Evolutionary conservation across 2,113 vertebrate species (phyloP).

Genomic region (Chloropsis cyanopogon): DNA sequence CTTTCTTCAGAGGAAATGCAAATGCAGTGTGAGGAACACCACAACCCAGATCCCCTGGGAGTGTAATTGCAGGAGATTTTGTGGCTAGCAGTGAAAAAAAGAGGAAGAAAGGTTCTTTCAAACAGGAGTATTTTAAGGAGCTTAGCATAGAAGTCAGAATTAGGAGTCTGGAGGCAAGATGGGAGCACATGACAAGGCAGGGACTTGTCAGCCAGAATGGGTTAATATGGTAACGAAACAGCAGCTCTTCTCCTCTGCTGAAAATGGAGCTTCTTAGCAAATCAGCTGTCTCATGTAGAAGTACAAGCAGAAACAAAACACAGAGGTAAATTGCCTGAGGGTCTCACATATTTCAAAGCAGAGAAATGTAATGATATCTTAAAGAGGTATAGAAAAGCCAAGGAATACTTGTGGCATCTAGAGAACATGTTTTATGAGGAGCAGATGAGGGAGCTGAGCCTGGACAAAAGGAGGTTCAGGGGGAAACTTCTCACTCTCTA

Average conservation of each 20-base stretch:
- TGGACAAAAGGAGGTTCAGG: neutral
- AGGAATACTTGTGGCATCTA: slow-evolving; percentile 38
- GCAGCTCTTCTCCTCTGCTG: neutral
- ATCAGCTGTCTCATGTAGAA: slow-evolving; percentile 3
- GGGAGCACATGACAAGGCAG: neutral
- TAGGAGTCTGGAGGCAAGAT: neutral
- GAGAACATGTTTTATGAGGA: neutral
- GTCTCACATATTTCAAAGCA: slow-evolving; percentile 62
- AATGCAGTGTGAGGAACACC: neutral
- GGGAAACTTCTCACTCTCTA: neutral
- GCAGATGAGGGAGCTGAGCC: neutral
- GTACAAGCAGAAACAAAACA: slow-evolving; percentile 49
- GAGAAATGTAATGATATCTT: slow-evolving; percentile 63
- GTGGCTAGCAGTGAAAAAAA: neutral
- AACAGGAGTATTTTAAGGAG: neutral
- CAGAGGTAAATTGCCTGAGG: slow-evolving; percentile 55
- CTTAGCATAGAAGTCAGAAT: neutral
- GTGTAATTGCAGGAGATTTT: neutral
- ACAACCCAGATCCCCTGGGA: neutral
- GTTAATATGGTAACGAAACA: neutral
- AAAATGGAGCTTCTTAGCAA: slow-evolving; percentile 15
- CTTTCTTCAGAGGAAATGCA: neutral
- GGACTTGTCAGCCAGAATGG: neutral
- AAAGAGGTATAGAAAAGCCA: slow-evolving; percentile 42
- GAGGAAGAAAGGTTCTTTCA: neutral